Base-by-base conservation (phyloP, 2,888 invertebrate species). In the Prionchulus punctatus region DNA sequence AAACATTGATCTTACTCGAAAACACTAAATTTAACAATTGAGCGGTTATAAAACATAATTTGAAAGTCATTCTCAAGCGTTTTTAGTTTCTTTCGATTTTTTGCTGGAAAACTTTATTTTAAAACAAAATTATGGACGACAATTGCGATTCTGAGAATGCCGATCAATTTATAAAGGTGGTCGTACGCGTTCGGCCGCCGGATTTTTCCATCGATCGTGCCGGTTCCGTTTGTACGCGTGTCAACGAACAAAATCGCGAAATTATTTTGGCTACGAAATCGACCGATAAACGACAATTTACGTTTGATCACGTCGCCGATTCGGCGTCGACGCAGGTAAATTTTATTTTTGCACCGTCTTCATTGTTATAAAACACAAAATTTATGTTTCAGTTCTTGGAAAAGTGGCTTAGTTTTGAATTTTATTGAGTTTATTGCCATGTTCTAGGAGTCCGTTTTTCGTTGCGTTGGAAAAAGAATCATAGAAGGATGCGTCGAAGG, bases 401-500 rank as follows among this genome's bases (percentile, higher is more conserved):
- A 7, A 36, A 18, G 36, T 12, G 12, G 36, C 36, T 12, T 36
- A 12, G 7, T 36, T 36, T 7, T 36, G 7, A 7, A 36, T 36
- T 36, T 36, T 36, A 12, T 36, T 12, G 12, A 36, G 7, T 7
- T 36, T 36, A 12, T 36, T 7, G 18, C 18, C 12, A 7, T 36
- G 36, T 65, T 69, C 43, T 61, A 73, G 73, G 72, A 70, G 52
- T 57, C 62, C 12, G 67, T 74, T 0, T 74, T 73, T 62, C 57
- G 62, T 1, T 54, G 60, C 2, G 67, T 72, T 2, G 73, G 70
- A 1, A 69, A 67, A 58, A 64, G 65, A 26, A 65, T 73, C n/a
- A 70, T 74, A 45, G 71, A 72, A 25, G 71, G 71, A 53, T 71
- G 71, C 61, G 59, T 72, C 0, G 63, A 64, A 27, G 74, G 74